phyloP scores from a whole-genome alignment of 1,140 invertebrate species.

The Delia radicum region DNA sequence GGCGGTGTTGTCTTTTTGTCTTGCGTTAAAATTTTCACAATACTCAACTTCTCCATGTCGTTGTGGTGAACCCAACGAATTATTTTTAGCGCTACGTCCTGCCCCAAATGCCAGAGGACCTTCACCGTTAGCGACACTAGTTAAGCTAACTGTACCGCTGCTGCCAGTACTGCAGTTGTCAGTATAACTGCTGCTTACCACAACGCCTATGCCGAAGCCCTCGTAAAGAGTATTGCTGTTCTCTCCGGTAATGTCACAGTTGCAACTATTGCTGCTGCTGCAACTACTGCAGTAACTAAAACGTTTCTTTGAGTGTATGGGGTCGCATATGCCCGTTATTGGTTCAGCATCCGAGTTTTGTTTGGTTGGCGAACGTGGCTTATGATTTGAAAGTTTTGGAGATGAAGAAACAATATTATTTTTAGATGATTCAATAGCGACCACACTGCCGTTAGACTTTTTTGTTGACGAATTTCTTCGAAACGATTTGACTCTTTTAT shows the following conservation, averaged over 20 bases:
- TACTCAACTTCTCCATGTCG: neutral
- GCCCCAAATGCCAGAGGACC: neutral
- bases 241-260: conserved; percentile 51
- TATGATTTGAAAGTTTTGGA: neutral
- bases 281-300: conserved; percentile 44
- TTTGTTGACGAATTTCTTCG: neutral
- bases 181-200: conserved; percentile 46
- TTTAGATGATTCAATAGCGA: neutral
- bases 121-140: neutral
- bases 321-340: no score
- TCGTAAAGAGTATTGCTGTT: conserved; percentile 42
- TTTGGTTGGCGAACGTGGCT: neutral
- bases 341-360: neutral
- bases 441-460: neutral
- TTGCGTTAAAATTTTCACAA: neutral
- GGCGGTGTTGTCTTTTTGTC: neutral
- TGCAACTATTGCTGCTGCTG: conserved; percentile 52
- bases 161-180: conserved; percentile 29
- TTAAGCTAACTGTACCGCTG: neutral
- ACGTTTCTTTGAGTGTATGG: neutral
- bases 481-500: neutral
- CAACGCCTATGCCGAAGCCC: conserved; percentile 41
- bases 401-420: neutral
- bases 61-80: neutral
- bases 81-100: neutral